Percentiles rank a stretch among this genome's conserved stretches.
Evolutionary conservation across 2,113 vertebrate species (phyloP).

Genomic region (Muntiacus muntjak): DNA sequence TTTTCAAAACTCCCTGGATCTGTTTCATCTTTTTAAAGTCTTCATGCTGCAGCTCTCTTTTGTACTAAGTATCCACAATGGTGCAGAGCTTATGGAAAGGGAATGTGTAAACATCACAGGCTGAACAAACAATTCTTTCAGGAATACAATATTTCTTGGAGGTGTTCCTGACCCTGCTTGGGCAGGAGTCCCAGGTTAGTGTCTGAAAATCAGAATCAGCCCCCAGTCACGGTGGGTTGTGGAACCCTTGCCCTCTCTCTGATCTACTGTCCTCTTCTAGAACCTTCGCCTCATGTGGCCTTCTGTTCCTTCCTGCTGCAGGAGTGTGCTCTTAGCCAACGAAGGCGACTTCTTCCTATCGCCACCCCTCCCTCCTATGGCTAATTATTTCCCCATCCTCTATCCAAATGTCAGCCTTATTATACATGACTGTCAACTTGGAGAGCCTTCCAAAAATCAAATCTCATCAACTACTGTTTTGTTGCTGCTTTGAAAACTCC

Average conservation of each 20-base stretch:
- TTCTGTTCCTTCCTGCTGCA: neutral
- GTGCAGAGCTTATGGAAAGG: neutral
- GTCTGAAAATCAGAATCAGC: neutral
- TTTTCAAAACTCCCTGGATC: neutral
- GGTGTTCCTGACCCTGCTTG: neutral
- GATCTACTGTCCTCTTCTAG: neutral
- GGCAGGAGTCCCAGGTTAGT: neutral
- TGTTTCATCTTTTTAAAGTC: neutral
- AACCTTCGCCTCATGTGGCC: neutral
- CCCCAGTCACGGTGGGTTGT: neutral
- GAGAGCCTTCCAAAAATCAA: constrained; percentile 32
- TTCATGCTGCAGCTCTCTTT: neutral
- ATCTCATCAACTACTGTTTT: constrained; percentile 40
- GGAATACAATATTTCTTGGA: neutral
- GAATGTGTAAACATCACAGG: neutral
- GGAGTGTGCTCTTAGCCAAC: neutral
- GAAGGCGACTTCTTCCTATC: neutral
- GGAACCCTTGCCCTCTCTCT: neutral
- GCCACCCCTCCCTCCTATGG: neutral
- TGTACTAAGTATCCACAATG: neutral
- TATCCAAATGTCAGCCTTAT: neutral
- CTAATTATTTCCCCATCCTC: constrained; percentile 23
- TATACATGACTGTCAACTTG: neutral
- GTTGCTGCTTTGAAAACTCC: constrained; percentile 21
- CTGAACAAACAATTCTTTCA: neutral